Evolutionary conservation across 2,888 invertebrate genomes (phyloP).

Genomic region (Melinopterus prodromus): DNA sequence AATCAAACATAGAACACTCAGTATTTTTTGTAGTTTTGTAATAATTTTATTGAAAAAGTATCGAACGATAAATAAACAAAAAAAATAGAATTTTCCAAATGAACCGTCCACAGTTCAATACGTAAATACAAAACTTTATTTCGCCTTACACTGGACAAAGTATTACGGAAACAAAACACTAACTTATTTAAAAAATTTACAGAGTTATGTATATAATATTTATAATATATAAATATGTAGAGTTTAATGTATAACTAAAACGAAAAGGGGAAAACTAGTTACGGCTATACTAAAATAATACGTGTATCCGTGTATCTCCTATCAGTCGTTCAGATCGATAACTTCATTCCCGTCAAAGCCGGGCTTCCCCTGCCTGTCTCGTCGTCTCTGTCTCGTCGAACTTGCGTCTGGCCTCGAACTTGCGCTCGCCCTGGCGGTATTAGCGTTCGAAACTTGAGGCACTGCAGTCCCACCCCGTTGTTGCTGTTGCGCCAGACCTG

Average conservation of each 20-base stretch:
- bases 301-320: not conserved
- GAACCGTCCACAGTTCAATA: not conserved
- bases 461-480: not conserved
- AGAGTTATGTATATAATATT: not conserved
- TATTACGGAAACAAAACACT: not conserved
- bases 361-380: constrained; percentile 5
- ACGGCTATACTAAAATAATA: not conserved
- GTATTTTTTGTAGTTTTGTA: not conserved
- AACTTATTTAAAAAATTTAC: not conserved
- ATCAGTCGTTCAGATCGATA: constrained; percentile 35
- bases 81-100: not conserved
- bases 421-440: too few relatives aligned
- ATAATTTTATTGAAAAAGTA: not conserved
- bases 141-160: not conserved
- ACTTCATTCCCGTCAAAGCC: constrained; percentile 26
- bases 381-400: not conserved
- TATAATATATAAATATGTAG: not conserved
- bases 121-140: not conserved
- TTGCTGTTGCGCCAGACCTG: not conserved
- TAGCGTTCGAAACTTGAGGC: not conserved
- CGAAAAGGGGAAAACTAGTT: too few relatives aligned
- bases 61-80: not conserved
- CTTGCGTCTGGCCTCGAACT: constrained; percentile 10
- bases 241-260: not conserved
- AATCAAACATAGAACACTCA: too few relatives aligned